A percentile compares a stretch with the other conserved stretches of the same genome.
These are phyloP conservation scores for Liolophura sinensis DNA, from an alignment of 1,140 invertebrate species.

Conservation along the genomic window DNA sequence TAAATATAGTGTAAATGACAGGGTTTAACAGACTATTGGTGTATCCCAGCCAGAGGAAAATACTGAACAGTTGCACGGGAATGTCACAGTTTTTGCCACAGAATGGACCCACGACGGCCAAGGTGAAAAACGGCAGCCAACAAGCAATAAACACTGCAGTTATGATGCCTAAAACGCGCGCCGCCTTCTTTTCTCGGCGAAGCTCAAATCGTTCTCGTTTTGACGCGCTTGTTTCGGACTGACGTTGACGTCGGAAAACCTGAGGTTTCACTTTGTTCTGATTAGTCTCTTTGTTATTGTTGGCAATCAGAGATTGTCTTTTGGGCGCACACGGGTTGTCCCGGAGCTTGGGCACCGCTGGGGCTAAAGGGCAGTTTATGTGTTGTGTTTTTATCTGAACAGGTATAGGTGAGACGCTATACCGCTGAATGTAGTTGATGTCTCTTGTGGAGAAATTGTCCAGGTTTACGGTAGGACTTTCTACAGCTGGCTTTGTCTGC, in stretches of 20 bases:
- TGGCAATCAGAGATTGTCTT: not conserved
- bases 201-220: conserved; percentile 27
- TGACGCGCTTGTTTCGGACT: not conserved
- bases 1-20: conserved; percentile 85
- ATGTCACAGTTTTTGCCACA: not conserved
- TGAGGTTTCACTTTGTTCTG: not conserved
- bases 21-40: conserved; percentile 64
- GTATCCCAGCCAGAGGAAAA: conserved; percentile 12
- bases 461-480: not conserved
- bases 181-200: conserved; percentile 35
- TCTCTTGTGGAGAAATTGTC: not conserved
- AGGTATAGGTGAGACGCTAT: too few relatives aligned
- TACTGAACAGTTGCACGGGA: not conserved
- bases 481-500: not conserved
- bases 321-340: not conserved
- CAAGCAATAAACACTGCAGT: conserved; percentile 27
- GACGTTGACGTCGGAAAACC: not conserved
- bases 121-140: conserved; percentile 22
- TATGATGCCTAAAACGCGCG: conserved; percentile 43
- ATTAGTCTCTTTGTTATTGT: not conserved
- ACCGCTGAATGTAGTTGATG: too few relatives aligned
- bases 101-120: conserved; percentile 11
- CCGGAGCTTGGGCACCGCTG: not conserved
- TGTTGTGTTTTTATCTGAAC: too few relatives aligned
- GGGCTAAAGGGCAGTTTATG: too few relatives aligned